A percentile compares a stretch with the other conserved stretches of the same genome.
phyloP scores from a whole-genome alignment of 1,140 invertebrate genomes.

The Contarinia nasturtii region DNA sequence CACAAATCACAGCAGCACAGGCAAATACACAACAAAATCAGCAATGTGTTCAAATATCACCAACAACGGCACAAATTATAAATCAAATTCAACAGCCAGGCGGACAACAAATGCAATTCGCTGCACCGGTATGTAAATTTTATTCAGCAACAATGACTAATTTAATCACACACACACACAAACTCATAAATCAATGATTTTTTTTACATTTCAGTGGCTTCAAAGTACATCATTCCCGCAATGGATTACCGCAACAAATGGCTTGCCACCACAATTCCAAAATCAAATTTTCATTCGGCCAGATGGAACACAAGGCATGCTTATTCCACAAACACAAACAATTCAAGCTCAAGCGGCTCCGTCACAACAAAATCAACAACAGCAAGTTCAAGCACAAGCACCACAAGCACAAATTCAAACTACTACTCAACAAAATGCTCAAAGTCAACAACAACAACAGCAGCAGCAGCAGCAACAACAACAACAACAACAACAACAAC shows the following conservation, averaged over 20 bases:
- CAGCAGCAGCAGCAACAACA: conserved; percentile 7
- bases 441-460: conserved; percentile 11
- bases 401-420: neutral
- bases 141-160: no score
- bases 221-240: conserved; percentile 29
- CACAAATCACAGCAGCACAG: conserved; percentile 15
- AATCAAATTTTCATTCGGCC: conserved; percentile 72
- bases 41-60: conserved; percentile 44
- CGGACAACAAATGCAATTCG: conserved; percentile 37
- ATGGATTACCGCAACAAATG: conserved; percentile 34
- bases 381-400: neutral
- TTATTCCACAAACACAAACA: conserved; percentile 57
- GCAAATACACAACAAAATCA: conserved; percentile 25
- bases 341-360: conserved; percentile 20
- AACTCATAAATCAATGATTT: no score
- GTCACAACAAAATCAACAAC: conserved; percentile 6
- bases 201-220: no score
- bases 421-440: neutral
- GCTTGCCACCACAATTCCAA: conserved; percentile 26
- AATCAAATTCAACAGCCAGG: conserved; percentile 38
- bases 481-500: neutral
- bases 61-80: conserved; percentile 36
- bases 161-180: no score
- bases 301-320: conserved; percentile 51
- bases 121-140: conserved; percentile 23